phyloP scores from a whole-genome alignment of 2,888 invertebrate species.

The Agonopterix subpropinquella region DNA sequence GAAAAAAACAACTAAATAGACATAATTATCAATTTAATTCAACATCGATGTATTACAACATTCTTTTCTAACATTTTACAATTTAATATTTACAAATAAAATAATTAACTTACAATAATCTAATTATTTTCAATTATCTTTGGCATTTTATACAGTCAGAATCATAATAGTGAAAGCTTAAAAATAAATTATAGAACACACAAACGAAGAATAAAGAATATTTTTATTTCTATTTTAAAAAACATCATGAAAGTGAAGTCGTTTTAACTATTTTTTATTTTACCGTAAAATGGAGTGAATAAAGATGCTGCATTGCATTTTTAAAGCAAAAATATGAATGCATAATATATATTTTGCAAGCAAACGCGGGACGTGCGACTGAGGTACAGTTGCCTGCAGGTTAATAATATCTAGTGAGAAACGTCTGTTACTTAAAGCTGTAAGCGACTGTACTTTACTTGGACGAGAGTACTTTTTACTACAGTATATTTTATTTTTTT shows the following conservation, averaged over 20 bases:
- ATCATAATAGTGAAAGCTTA: too few species aligned
- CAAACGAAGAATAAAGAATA: too few species aligned
- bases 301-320: not conserved
- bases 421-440: too few species aligned
- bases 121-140: not conserved
- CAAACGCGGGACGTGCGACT: too few species aligned
- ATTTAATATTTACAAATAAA: not conserved
- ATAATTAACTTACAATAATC: not conserved
- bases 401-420: too few species aligned
- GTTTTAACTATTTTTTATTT: not conserved
- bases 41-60: constrained; percentile 39
- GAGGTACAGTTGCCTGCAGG: too few species aligned
- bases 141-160: not conserved
- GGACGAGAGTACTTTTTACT: too few species aligned
- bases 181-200: too few species aligned
- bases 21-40: constrained; percentile 25
- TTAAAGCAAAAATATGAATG: not conserved
- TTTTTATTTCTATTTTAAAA: too few species aligned
- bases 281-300: not conserved
- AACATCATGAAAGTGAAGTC: too few species aligned
- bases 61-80: not conserved
- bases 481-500: too few species aligned
- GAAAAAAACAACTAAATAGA: not conserved
- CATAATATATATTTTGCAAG: not conserved
- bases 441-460: too few species aligned